Evolutionary conservation across 2,797 vertebrate species (phyloP), one percentile per base, ranked within the genome.

Genomic region (Acanthiza pusilla): DNA sequence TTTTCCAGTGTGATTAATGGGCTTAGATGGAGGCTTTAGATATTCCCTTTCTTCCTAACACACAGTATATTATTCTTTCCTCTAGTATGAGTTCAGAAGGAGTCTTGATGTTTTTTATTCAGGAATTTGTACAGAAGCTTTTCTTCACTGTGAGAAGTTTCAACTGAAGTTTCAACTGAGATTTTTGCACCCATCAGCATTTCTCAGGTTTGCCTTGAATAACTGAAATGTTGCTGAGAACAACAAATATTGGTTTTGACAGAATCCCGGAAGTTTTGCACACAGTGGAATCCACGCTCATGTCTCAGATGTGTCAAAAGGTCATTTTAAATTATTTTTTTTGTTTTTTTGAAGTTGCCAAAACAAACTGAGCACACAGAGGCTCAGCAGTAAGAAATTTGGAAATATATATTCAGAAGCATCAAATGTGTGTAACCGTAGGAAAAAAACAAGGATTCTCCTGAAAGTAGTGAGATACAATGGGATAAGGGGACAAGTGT

Each of bases 201-300:
- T 96, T 94, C 78, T 87, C 54, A 61, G 53, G 57, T 66, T 93
- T 80, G 45, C 47, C 42, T 18, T 65, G 86, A 84, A 66, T 40
- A 81, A 86, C 63, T 34, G 53, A 88, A 88, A 89, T 72, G 72
- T 74, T 91, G 87, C 87, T 96, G 92, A 93, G 87, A 83, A 81
- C 9, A 45, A 84, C 78, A 92, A 85, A 83, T 65, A 45, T 12
- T 45, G 22, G 55, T 92, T 95, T 89, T 93, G 67, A 91, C 48
- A 83, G 82, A 72, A 54, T 78, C 72, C 36, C 3, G 1, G 66
- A 74, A 83, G 61, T 80, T 82, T 81, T 91, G 51, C 58, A 51
- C 63, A 43, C 45, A 68, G 42, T 34, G 47, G 72, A 93, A 75
- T 80, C 62, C 51, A 50, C 4, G 5, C 21, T 89, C 10, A 1